These are phyloP conservation scores for Naso thynnoides DNA, from an alignment of 2,797 vertebrate genomes.

Conservation along the genomic window DNA sequence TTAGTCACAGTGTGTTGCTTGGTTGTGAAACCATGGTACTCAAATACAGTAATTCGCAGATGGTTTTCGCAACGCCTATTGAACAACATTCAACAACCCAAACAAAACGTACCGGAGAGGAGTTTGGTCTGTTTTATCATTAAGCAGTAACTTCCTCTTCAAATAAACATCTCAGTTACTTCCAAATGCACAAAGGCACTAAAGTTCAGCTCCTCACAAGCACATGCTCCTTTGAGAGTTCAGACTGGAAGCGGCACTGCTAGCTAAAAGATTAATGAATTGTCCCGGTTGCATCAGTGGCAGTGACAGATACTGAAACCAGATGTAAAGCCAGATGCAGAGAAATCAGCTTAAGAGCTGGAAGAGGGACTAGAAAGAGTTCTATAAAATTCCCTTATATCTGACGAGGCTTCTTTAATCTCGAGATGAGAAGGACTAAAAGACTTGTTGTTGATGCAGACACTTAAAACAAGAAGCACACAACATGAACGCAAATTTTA, in stretches of 20 bases:
- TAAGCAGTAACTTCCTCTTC: not conserved
- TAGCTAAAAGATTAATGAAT: conserved; percentile 27
- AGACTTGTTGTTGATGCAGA: not conserved
- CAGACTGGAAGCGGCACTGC: conserved; percentile 4
- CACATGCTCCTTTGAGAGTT: conserved; percentile 14
- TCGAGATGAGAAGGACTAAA: not conserved
- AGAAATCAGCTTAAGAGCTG: conserved; percentile 5
- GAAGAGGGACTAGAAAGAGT: not conserved
- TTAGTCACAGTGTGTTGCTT: not conserved
- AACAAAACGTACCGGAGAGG: not conserved
- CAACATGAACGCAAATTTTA: not conserved
- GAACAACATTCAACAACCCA: not conserved
- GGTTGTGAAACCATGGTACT: not conserved
- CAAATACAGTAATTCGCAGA: not conserved
- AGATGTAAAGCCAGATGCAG: conserved; percentile 2
- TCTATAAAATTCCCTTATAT: conserved; percentile 2
- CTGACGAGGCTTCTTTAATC: conserved; percentile 12
- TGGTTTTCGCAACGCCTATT: too few species aligned
- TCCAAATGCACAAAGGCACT: not conserved
- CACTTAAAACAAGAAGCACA: not conserved
- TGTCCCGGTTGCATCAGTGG: conserved; percentile 16
- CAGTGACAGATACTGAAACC: conserved; percentile 9
- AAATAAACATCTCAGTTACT: not conserved
- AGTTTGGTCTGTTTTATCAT: not conserved
- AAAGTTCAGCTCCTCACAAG: not conserved